A percentile compares a stretch with the other conserved stretches of the same genome.
phyloP scores from a whole-genome alignment of 2,113 vertebrate species.

The Ivindomyrus marchei region DNA sequence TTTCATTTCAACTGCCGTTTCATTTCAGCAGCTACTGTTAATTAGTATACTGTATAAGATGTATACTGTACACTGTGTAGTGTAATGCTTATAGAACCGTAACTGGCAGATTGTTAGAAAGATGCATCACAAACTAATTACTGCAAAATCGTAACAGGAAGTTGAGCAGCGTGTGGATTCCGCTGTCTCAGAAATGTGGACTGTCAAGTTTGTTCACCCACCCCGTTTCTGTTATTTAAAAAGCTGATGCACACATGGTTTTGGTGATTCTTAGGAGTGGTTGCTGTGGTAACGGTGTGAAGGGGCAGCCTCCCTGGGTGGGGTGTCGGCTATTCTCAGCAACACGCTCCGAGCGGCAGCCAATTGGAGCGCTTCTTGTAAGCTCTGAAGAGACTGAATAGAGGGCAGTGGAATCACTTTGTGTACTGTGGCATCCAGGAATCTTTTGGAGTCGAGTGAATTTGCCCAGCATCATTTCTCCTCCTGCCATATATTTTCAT shows the following conservation, averaged over 20 bases:
- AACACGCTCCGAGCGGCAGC: conserved; percentile 12
- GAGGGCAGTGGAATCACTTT: not conserved
- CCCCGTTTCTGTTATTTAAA: conserved; percentile 6
- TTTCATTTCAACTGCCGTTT: not conserved
- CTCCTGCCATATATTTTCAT: not conserved
- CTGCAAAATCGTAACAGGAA: not conserved
- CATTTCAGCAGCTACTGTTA: not conserved
- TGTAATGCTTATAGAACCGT: not conserved
- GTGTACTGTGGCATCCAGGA: conserved; percentile 9
- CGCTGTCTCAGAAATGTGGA: not conserved
- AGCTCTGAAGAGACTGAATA: not conserved
- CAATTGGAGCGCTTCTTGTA: conserved; percentile 26
- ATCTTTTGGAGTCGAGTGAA: not conserved
- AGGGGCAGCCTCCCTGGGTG: conserved; percentile 23
- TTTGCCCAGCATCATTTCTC: not conserved
- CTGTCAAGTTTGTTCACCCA: conserved; percentile 15
- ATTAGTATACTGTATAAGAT: not conserved
- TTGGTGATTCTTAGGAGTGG: conserved; percentile 30
- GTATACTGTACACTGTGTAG: not conserved
- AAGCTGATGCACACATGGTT: conserved; percentile 25
- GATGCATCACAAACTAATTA: not conserved
- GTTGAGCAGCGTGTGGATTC: not conserved
- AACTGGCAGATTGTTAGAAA: not conserved
- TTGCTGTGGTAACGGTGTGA: conserved; percentile 40
- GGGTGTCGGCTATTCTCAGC: conserved; percentile 25